phyloP scores from a whole-genome alignment of 1,140 invertebrate genomes.

The Panagrolaimus sp. region DNA sequence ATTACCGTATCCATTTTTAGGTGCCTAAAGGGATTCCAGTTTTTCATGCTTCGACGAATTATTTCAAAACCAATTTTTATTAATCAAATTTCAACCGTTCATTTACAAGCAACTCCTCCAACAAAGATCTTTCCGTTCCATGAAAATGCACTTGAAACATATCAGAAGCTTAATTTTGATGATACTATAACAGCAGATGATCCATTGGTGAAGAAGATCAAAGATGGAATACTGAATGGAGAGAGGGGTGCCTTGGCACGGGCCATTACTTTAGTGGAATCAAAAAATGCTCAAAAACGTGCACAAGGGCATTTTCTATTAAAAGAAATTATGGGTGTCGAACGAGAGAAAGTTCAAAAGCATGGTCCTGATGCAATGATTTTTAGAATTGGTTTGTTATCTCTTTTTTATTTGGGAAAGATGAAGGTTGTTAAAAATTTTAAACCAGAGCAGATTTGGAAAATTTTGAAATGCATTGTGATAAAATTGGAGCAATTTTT shows the following conservation, averaged over 20 bases:
- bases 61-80: neutral
- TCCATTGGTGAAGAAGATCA: slow-evolving; percentile 30
- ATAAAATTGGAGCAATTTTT: too few species aligned
- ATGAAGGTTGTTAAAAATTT: too few species aligned
- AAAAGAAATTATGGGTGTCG: slow-evolving; percentile 60
- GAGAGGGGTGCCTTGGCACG: slow-evolving; percentile 62
- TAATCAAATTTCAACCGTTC: neutral
- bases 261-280: slow-evolving; percentile 66
- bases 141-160: slow-evolving; percentile 25
- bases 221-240: slow-evolving; percentile 54
- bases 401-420: slow-evolving; percentile 3
- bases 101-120: neutral
- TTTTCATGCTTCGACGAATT: neutral
- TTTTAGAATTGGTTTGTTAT: slow-evolving; percentile 63
- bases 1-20: too few species aligned
- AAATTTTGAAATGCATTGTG: too few species aligned
- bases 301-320: slow-evolving; percentile 62
- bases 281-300: slow-evolving; percentile 62
- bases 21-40: too few species aligned
- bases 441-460: too few species aligned
- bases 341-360: slow-evolving; percentile 50
- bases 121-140: neutral
- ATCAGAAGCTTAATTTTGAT: slow-evolving; percentile 35
- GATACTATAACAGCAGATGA: slow-evolving; percentile 36
- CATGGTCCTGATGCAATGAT: slow-evolving; percentile 52